A percentile compares a stretch with the other conserved stretches of the same genome.
phyloP scores from a whole-genome alignment of 2,888 invertebrate genomes.

The Abrostola tripartita region DNA sequence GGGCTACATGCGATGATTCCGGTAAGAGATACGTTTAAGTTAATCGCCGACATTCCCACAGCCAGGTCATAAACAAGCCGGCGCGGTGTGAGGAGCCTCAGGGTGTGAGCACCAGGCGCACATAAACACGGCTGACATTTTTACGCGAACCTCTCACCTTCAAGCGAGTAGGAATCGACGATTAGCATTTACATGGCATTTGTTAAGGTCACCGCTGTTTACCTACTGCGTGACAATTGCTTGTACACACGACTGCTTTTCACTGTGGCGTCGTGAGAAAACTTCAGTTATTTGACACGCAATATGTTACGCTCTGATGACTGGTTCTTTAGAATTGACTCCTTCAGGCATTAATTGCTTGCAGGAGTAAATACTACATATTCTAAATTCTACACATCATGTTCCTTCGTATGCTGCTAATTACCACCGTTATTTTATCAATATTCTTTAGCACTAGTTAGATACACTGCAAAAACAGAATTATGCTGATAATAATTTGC shows the following conservation, averaged over 20 bases:
- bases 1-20: no score
- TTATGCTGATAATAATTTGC: no score
- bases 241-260: conserved; percentile 7
- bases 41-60: conserved; percentile 31
- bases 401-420: no score
- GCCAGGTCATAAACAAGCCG: conserved; percentile 2
- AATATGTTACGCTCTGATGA: neutral
- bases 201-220: conserved; percentile 69
- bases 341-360: no score
- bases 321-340: no score
- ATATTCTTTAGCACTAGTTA: no score
- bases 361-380: no score
- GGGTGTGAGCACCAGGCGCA: conserved; percentile 19
- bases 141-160: conserved; percentile 73
- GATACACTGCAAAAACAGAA: no score
- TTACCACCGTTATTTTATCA: no score
- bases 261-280: neutral
- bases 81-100: conserved; percentile 22
- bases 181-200: conserved; percentile 86
- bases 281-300: neutral
- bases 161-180: conserved; percentile 69
- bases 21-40: conserved; percentile 34
- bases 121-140: conserved; percentile 59
- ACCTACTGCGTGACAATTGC: conserved; percentile 28
- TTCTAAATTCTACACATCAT: no score